Conservation (phyloP, 2,888 invertebrate genomes). For the Mantis religiosa region DNA sequence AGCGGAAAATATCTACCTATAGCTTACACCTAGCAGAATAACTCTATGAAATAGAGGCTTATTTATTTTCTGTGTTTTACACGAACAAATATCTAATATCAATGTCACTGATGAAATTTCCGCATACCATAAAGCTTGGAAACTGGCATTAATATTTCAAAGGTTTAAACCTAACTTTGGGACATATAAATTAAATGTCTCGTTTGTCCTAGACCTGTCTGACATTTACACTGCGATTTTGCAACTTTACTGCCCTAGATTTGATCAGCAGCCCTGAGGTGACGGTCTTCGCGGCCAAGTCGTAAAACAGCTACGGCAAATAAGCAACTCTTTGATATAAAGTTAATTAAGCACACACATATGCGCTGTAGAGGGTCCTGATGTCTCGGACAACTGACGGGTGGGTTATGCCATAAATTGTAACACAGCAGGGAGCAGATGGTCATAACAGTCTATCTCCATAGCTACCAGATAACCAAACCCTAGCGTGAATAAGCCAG, state of each 20-base stretch:
- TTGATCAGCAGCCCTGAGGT: neutral
- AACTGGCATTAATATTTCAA: neutral
- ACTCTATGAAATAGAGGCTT: too few relatives aligned
- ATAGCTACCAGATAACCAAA: neutral
- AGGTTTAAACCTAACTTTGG: neutral
- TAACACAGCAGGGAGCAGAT: neutral
- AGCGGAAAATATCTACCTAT: too few relatives aligned
- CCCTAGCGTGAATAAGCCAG: neutral
- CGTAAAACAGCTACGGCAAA: neutral
- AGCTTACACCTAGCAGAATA: too few relatives aligned
- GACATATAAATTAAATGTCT: neutral
- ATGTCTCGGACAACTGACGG: neutral
- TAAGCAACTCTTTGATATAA: neutral
- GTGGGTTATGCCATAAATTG: neutral
- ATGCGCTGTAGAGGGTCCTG: neutral
- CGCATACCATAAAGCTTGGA: neutral
- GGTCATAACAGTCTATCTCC: neutral
- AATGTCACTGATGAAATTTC: too few relatives aligned
- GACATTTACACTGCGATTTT: neutral
- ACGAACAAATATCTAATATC: too few relatives aligned
- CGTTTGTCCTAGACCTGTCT: neutral
- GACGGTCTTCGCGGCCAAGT: neutral
- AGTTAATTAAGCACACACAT: neutral
- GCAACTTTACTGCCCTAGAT: neutral
- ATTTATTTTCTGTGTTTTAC: too few relatives aligned